Evolutionary conservation across 2,888 invertebrate species (phyloP).

Genomic region (Trissoscelio sp.): DNA sequence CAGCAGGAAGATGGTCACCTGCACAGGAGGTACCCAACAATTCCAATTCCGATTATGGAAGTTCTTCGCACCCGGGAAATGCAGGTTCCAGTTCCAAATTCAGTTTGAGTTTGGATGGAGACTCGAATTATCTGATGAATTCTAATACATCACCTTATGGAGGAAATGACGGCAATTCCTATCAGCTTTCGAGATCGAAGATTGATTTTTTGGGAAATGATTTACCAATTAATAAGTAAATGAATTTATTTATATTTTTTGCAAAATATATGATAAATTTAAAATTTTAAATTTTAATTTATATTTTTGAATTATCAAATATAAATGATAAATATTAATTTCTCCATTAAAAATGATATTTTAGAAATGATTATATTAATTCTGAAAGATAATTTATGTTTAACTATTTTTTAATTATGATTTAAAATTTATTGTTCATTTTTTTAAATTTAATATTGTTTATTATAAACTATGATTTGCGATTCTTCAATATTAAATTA

Average conservation of each 20-base stretch:
- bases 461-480: too few species aligned
- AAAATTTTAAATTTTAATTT: too few species aligned
- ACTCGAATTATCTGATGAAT: conserved; percentile 35
- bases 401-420: too few species aligned
- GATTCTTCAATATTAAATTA: too few species aligned
- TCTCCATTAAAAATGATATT: neutral
- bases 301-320: too few species aligned
- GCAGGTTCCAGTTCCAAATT: conserved; percentile 22
- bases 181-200: conserved; percentile 22
- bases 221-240: conserved; percentile 25
- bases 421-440: too few species aligned
- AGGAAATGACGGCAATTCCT: too few species aligned
- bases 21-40: conserved; percentile 21
- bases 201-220: conserved; percentile 37
- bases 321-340: too few species aligned
- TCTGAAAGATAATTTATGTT: too few species aligned
- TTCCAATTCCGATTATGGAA: conserved; percentile 15
- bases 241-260: neutral
- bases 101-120: conserved; percentile 16
- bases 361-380: too few species aligned
- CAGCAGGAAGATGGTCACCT: conserved; percentile 58
- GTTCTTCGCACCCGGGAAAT: conserved; percentile 16
- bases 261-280: too few species aligned
- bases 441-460: too few species aligned
- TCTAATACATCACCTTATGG: conserved; percentile 53